Base-by-base conservation (phyloP, 92 coral and sea anemone genomes). In the Galaxea fascicularis region DNA sequence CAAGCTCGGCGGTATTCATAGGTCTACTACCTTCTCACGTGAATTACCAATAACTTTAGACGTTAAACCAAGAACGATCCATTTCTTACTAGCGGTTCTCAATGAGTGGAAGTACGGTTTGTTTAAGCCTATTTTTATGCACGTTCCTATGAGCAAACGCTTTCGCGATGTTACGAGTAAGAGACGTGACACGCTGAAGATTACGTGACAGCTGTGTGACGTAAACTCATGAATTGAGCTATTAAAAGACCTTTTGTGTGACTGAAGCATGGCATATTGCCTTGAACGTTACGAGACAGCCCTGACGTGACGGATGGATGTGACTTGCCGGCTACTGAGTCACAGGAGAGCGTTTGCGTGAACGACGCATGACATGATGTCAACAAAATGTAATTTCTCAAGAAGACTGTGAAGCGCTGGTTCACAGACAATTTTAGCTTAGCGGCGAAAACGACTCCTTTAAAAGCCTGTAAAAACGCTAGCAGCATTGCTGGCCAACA, bases 61-160 rank as follows among this genome's bases (percentile, higher is more conserved):
- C 26, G 81, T 89, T 12, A 74, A 84, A 26, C 98, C 98, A 41
- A 86, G 90, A 70, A 88, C 92, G 27, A 80, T 96, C 18, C 80
- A 82, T 45, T 96, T 92, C 71, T 58, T 94, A 6, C 85, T 89
- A 13, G 84, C 96, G 16, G 96, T 87, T 41, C 81, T 94, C 46
- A 85, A 92, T 67, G 95, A 60, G 4, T 94, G 98, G 98, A 96
- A 77, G 78, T 94, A 90, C 64, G 98, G 98, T 12, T 78, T 84
- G 12, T 90, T 92, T 80, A 70, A 78, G 26, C 98, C 98, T 20
- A 74, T 80, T 39, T 70, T 82, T 26, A 41, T 82, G 78, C 86
- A 82, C 25, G 54, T 49, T 25, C 86, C 78, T 21, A 5, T 53
- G n/a, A 57, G 56, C 18, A 27, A n/a, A 11, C 54, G 20, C 8